Base-by-base conservation (phyloP, 2,113 vertebrate genomes). In the Spea bombifrons region DNA sequence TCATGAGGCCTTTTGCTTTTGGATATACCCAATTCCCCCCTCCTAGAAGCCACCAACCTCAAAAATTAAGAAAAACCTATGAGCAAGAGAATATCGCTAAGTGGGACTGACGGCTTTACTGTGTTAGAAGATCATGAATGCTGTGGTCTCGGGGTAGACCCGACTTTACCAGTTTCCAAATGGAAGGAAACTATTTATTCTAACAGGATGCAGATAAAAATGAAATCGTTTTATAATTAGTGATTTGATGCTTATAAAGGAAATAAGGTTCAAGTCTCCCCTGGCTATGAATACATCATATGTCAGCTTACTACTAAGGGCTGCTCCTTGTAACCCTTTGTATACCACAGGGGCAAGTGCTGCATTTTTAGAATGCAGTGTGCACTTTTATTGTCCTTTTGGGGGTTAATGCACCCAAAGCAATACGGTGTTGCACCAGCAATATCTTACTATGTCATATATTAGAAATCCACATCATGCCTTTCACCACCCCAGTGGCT, bases 171-270 rank as follows among this genome's bases (percentile, higher is more conserved):
- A 52, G 50, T 52, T 10, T 52, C 6, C 50, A 52, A 59, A 13
- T 12, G 10, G 15, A 59, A 43, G 12, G 17, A 44, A 66, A 52
- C 16, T 66, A 6, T 75, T 65, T 5, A 48, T 47, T 74, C 8
- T 63, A 64, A 49, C 72, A 65, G 47, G 72, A 74, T 64, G 63
- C 73, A 48, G 15, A 74, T 47, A 61, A 46, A 17, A 55, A 53
- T 52, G 50, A 59, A 59, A 59, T 59, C 4, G 55, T 13, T 59
- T 59, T 59, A 13, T 59, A 59, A 59, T 59, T 8, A 13, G 55
- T 8, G 4, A 59, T 10, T 59, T 59, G 6, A 53, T 17, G 6
- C 30, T 71, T 52, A 4, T 66, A 65, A 48, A 52, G 49, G 6
- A 66, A 66, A 45, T 7, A 30, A 30, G 55, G 5, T 46, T 68